phyloP scores from a whole-genome alignment of 2,797 vertebrate genomes.

The Furcifer pardalis region DNA sequence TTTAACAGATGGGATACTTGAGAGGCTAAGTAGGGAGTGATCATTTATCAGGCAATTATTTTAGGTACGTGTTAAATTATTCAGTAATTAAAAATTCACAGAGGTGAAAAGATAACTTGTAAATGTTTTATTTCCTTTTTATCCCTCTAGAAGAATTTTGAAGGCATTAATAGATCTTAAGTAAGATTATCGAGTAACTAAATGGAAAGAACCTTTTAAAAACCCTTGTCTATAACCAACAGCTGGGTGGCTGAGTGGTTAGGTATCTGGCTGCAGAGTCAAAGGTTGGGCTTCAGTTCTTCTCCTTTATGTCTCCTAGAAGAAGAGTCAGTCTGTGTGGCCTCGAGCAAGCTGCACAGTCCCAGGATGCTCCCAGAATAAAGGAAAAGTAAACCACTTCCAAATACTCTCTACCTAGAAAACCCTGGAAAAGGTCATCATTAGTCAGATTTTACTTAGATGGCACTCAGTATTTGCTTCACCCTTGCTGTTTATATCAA shows the following conservation, averaged over 20 bases:
- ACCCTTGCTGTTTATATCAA: background rate
- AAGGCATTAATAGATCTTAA: background rate
- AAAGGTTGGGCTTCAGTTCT: too few species aligned
- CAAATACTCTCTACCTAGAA: too few species aligned
- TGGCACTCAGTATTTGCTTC: background rate
- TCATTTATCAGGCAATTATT: slow-evolving; percentile 50
- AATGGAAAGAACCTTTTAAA: background rate
- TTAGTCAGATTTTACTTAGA: too few species aligned
- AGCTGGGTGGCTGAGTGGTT: too few species aligned
- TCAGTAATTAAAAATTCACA: slow-evolving; percentile 76
- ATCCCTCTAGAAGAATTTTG: slow-evolving; percentile 23
- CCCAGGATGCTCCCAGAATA: too few species aligned
- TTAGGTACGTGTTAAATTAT: slow-evolving; percentile 61
- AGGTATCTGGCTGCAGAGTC: too few species aligned
- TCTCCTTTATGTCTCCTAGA: too few species aligned
- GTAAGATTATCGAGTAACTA: slow-evolving; percentile 10
- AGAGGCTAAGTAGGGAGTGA: slow-evolving; percentile 42
- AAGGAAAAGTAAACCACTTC: too few species aligned
- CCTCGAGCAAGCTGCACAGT: too few species aligned
- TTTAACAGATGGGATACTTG: slow-evolving; percentile 61
- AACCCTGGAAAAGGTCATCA: too few species aligned
- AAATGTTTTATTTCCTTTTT: slow-evolving; percentile 69
- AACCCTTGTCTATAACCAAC: background rate
- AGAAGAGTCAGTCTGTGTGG: too few species aligned
- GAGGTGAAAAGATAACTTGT: slow-evolving; percentile 64